phyloP scores from a whole-genome alignment of 2,888 invertebrate species.

The Artemia sinica region DNA sequence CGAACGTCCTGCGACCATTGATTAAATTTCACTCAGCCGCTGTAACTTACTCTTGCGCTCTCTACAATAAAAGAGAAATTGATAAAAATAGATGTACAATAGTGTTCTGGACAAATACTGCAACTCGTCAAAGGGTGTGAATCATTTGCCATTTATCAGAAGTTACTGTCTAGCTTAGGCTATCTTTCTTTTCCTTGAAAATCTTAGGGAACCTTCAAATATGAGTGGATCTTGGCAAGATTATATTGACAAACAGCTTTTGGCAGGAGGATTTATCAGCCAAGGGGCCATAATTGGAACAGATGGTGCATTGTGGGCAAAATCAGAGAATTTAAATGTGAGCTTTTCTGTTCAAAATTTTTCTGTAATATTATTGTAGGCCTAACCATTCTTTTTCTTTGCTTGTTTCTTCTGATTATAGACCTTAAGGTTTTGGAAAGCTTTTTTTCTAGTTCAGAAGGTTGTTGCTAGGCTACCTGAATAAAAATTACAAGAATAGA shows the following conservation, averaged over 20 bases:
- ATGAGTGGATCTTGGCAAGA: conserved; percentile 80
- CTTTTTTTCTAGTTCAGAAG: background rate
- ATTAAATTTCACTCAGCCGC: no score
- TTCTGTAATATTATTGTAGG: background rate
- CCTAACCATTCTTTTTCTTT: background rate
- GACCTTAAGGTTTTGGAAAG: background rate
- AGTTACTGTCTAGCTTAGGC: no score
- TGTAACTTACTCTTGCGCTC: no score
- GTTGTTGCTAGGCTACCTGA: background rate
- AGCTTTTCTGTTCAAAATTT: conserved; percentile 36
- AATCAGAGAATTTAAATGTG: conserved; percentile 82
- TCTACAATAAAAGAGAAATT: no score
- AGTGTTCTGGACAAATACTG: no score
- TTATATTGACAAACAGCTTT: conserved; percentile 91
- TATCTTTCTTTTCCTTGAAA: no score
- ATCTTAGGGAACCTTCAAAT: conserved; percentile 32
- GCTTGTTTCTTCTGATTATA: background rate
- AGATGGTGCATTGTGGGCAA: conserved; percentile 88
- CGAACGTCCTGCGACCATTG: no score
- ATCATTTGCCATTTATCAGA: no score
- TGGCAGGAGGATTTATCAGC: conserved; percentile 83
- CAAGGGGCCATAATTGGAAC: conserved; percentile 87
- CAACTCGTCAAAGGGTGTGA: no score
- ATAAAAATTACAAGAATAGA: no score
- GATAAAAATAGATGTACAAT: no score